Evolutionary conservation across 2,888 invertebrate genomes (phyloP), one percentile per base, ranked within the genome.

Genomic region (Rhagonycha lutea): DNA sequence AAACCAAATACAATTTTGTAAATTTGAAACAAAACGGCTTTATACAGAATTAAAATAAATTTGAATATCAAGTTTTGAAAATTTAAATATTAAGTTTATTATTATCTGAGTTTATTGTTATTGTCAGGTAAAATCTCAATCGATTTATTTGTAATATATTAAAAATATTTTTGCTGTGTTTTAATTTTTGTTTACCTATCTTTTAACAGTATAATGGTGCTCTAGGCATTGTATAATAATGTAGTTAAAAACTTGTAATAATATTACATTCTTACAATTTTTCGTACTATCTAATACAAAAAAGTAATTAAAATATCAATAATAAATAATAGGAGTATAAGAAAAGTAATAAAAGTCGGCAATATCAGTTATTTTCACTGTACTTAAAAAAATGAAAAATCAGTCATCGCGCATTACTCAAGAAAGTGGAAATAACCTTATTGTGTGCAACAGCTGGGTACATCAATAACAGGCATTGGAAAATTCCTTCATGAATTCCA

Each of bases 391-490:
- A 72, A 72, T 72, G 26, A 67, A 68, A 67, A 72, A 23, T 67
- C 72, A 72, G 68, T 72, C 72, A 28, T 72, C 67, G 72, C 61
- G 61, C 72, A 72, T 72, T 72, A 72, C 72, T 72, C 72, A 72
- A 72, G 72, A 67, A 72, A 72, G 72, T 72, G 72, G 72, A 72
- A 72, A 72, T 72, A 72, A 72, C 72, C 72, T 72, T 72, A 72
- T 72, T 72, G 72, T 72, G 68, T 32, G 72, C 72, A 72, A 72
- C 72, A 72, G 72, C 72, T 72, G 72, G 72, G 72, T 72, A 72
- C 72, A 72, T 72, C 72, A 72, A 72, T 72, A 72, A 72, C 68
- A 29, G 72, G 28, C 72, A 72, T 72, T 67, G 72, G 72, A 67
- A 68, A 61, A 72, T 72, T 72, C 67, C 72, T 68, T 61, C 68